Evolutionary conservation across 2,113 vertebrate species (phyloP).

Genomic region (Rynchops niger): DNA sequence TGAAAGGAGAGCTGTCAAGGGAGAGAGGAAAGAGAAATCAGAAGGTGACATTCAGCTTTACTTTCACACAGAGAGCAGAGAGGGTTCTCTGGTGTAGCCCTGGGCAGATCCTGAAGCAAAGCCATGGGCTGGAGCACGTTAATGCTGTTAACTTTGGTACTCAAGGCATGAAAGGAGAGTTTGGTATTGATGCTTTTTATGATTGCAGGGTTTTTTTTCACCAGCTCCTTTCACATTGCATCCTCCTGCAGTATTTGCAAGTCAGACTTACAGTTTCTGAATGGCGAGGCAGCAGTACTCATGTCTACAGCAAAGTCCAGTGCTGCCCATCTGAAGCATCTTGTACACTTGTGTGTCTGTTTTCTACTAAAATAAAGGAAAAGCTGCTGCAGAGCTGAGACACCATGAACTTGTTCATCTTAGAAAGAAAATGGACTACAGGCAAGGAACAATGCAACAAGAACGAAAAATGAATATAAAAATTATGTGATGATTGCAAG

Average conservation of each 20-base stretch:
- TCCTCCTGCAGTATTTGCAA: background rate
- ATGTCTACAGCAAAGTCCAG: background rate
- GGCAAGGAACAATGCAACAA: background rate
- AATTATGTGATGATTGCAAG: background rate
- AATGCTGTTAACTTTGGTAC: background rate
- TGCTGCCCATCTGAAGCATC: background rate
- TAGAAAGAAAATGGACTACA: background rate
- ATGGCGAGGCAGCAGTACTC: accelerated
- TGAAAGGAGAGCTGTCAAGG: background rate
- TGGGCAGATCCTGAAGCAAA: background rate
- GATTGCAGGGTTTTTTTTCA: background rate
- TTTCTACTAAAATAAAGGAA: background rate
- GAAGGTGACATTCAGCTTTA: conserved; percentile 36
- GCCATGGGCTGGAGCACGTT: background rate
- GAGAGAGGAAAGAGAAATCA: background rate
- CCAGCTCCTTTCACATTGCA: background rate
- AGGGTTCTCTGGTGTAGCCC: background rate
- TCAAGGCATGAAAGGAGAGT: background rate
- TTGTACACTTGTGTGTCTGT: background rate
- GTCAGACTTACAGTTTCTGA: background rate
- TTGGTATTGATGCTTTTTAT: background rate
- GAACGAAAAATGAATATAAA: background rate
- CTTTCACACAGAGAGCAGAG: background rate
- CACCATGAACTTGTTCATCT: background rate
- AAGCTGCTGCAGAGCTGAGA: background rate